phyloP scores from a whole-genome alignment of 2,888 invertebrate genomes.

The Melieria omissa region DNA sequence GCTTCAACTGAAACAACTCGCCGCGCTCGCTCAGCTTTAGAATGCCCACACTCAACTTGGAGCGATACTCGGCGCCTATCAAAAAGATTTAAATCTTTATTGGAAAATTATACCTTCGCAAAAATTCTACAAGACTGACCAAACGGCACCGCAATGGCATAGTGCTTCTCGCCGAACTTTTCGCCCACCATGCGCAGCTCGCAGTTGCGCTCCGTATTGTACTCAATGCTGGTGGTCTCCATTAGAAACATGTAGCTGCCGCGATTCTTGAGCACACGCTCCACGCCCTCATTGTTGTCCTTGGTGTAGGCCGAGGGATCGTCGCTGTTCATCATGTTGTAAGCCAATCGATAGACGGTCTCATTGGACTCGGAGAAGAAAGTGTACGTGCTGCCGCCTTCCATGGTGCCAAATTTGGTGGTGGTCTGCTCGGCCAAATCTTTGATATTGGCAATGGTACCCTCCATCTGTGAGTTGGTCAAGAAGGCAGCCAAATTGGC shows the following conservation, averaged over 20 bases:
- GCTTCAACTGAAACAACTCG: conserved; percentile 80
- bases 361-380: conserved; percentile 91
- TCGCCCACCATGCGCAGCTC: conserved; percentile 82
- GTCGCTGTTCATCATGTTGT: conserved; percentile 85
- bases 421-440: conserved; percentile 91
- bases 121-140: conserved; percentile 71
- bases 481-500: conserved; percentile 94
- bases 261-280: conserved; percentile 78
- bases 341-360: conserved; percentile 87
- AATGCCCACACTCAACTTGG: conserved; percentile 86
- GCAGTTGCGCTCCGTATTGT: conserved; percentile 83
- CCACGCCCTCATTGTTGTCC: conserved; percentile 84
- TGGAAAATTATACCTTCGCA: neutral
- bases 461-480: conserved; percentile 89
- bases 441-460: conserved; percentile 88
- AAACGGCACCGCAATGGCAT: conserved; percentile 92
- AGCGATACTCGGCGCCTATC: conserved; percentile 74
- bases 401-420: conserved; percentile 91
- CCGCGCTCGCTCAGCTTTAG: conserved; percentile 92
- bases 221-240: conserved; percentile 96
- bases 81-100: neutral
- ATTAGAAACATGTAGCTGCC: conserved; percentile 92
- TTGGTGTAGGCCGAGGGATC: conserved; percentile 83
- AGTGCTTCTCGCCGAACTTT: conserved; percentile 89
- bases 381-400: conserved; percentile 87